These are phyloP conservation scores for Solenodon paradoxus DNA, from an alignment of 2,113 vertebrate genomes.

Conservation along the genomic window DNA sequence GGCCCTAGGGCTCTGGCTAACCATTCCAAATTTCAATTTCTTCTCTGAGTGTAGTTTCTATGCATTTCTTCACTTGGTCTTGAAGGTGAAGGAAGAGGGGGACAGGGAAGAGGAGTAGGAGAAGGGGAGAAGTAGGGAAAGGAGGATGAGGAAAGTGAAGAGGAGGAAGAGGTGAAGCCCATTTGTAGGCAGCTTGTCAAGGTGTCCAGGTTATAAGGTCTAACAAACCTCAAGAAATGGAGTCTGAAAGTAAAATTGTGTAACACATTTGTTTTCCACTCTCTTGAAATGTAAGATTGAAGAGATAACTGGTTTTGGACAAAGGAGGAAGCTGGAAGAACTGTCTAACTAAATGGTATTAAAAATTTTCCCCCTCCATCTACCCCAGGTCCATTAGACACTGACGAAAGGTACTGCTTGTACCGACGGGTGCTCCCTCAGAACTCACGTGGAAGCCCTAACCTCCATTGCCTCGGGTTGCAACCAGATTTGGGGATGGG, in stretches of 20 bases:
- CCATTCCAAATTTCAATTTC: background rate
- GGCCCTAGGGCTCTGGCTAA: background rate
- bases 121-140: too few species aligned
- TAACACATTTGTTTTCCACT: background rate
- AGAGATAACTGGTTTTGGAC: background rate
- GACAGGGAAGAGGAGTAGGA: too few species aligned
- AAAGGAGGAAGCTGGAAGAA: background rate
- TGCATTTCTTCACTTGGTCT: background rate
- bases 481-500: background rate
- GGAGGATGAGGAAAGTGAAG: too few species aligned
- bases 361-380: background rate
- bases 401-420: background rate
- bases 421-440: background rate
- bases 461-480: background rate
- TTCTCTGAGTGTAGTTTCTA: background rate
- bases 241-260: conserved; percentile 1
- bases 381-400: background rate
- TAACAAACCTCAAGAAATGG: background rate
- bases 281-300: background rate
- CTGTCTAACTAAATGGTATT: background rate
- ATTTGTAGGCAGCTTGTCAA: background rate
- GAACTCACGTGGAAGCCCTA: background rate
- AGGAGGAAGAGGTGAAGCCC: too few species aligned
- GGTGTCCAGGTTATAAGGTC: background rate
- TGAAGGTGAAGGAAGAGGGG: background rate